Evolutionary conservation across 2,113 vertebrate genomes (phyloP).

Genomic region (Protomyctophum bolini): DNA sequence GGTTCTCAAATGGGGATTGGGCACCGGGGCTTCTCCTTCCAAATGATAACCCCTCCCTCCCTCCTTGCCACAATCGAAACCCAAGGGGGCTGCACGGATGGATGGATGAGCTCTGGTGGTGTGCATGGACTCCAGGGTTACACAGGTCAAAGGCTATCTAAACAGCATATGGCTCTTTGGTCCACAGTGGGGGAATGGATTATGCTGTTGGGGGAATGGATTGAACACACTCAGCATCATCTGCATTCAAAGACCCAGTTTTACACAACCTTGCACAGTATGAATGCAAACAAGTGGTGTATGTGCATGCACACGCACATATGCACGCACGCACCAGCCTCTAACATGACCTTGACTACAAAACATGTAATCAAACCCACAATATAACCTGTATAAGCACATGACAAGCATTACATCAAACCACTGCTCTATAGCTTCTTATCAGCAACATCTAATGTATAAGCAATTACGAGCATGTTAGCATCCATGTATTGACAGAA

Average conservation of each 20-base stretch:
- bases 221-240: constrained; percentile 42
- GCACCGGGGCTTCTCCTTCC: constrained; percentile 37
- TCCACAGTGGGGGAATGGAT: constrained; percentile 50
- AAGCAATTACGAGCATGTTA: constrained; percentile 23
- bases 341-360: constrained; percentile 15
- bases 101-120: constrained; percentile 52
- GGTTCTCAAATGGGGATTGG: constrained; percentile 46
- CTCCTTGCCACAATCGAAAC: constrained; percentile 54
- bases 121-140: constrained; percentile 47
- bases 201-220: constrained; percentile 32
- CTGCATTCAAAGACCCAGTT: constrained; percentile 24
- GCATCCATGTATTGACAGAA: constrained; percentile 23
- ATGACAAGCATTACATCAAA: constrained; percentile 47
- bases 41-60: constrained; percentile 59
- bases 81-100: constrained; percentile 23
- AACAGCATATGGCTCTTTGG: constrained; percentile 73
- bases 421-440: constrained; percentile 50
- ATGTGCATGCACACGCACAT: constrained; percentile 5
- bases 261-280: background rate
- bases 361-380: constrained; percentile 6
- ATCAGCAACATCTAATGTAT: constrained; percentile 56
- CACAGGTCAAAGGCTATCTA: constrained; percentile 71
- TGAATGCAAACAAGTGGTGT: constrained; percentile 3
- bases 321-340: background rate
- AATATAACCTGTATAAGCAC: constrained; percentile 25